phyloP scores from a whole-genome alignment of 2,113 vertebrate species.

The Ceyx cyanopectus region DNA sequence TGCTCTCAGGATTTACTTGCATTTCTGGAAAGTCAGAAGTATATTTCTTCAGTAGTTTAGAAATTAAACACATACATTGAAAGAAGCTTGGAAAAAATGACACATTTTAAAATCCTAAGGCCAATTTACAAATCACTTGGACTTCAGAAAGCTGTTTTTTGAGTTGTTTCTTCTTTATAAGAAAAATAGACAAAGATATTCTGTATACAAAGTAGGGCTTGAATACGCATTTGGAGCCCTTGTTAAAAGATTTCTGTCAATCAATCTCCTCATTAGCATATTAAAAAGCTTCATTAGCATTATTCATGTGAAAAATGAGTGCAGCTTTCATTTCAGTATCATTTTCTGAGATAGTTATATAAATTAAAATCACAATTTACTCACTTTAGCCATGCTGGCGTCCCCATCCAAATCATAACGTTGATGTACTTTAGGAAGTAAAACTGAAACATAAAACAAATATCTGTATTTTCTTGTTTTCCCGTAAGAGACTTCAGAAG shows the following conservation, averaged over 20 bases:
- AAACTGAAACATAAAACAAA: slow-evolving; percentile 81
- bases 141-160: not conserved
- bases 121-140: not conserved
- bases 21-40: not conserved
- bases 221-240: not conserved
- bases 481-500: not conserved
- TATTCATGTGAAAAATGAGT: not conserved
- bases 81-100: not conserved
- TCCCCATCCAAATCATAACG: slow-evolving; percentile 95
- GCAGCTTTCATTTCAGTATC: not conserved
- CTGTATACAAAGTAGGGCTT: not conserved
- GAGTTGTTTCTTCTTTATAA: not conserved
- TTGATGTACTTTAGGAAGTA: slow-evolving; percentile 91
- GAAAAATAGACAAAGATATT: not conserved
- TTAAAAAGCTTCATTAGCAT: not conserved
- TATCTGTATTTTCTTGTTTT: not conserved
- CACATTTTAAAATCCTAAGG: not conserved
- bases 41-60: not conserved
- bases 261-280: not conserved
- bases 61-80: not conserved
- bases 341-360: not conserved
- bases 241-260: not conserved
- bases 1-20: not conserved
- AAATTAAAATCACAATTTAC: slow-evolving; percentile 56
- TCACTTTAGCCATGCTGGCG: slow-evolving; percentile 93